Evolutionary conservation across 30 jellyfish, hydroid and myxozoan genomes (phyloP).

Genomic region (Hydra vulgaris): DNA sequence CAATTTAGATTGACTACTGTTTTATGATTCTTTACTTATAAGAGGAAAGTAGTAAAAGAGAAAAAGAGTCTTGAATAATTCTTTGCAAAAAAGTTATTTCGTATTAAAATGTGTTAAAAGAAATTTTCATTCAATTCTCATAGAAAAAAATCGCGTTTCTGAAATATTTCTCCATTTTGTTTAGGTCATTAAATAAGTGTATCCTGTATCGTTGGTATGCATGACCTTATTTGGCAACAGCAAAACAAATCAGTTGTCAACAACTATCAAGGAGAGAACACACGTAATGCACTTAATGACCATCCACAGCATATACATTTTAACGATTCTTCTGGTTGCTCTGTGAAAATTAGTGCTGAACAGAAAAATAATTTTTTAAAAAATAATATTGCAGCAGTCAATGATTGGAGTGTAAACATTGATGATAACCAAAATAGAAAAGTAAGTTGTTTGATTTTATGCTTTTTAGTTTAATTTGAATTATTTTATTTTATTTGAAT

Average conservation of each 20-base stretch:
- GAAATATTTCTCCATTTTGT: not conserved
- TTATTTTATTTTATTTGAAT: too few relatives aligned
- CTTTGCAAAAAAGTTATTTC: too few relatives aligned
- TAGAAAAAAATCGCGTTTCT: not conserved
- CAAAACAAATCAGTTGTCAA: slow-evolving; percentile 21
- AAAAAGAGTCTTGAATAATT: too few relatives aligned
- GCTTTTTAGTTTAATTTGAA: too few relatives aligned
- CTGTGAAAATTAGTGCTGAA: not conserved
- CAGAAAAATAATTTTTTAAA: not conserved
- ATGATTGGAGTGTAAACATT: slow-evolving; percentile 3
- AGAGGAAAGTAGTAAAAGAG: too few relatives aligned
- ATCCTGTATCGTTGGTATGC: slow-evolving; percentile 97
- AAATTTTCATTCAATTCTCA: too few relatives aligned
- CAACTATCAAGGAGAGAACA: slow-evolving; percentile 16
- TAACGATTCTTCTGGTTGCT: slow-evolving; percentile 20
- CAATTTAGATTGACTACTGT: too few relatives aligned
- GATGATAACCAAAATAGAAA: slow-evolving; percentile 12
- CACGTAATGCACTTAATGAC: slow-evolving; percentile 23
- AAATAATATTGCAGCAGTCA: slow-evolving; percentile 2
- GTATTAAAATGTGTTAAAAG: too few relatives aligned
- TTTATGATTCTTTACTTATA: too few relatives aligned
- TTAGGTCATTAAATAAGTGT: slow-evolving; percentile 74
- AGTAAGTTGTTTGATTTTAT: too few relatives aligned
- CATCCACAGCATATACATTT: slow-evolving; percentile 32
- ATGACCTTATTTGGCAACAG: slow-evolving; percentile 82